A percentile compares a stretch with the other conserved stretches of the same genome.
These are phyloP conservation scores for Megalops cyprinoides DNA, from an alignment of 2,797 vertebrate genomes.

Conservation along the genomic window DNA sequence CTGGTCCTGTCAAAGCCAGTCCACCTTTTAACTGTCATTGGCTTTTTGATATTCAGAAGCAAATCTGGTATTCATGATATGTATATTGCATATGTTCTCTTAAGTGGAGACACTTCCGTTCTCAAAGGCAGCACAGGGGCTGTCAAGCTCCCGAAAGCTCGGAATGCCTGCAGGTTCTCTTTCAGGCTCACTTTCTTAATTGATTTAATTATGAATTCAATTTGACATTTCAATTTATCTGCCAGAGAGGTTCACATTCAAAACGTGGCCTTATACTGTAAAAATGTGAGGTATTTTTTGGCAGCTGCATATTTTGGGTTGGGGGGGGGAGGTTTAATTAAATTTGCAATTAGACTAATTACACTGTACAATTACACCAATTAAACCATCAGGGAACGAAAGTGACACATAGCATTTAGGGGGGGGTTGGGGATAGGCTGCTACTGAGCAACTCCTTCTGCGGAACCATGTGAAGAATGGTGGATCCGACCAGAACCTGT, in stretches of 20 bases:
- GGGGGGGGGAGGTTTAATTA: neutral
- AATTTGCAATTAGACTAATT: neutral
- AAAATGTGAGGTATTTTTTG: neutral
- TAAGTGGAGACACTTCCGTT: neutral
- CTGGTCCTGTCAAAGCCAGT: no score
- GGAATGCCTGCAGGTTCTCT: no score
- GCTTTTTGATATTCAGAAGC: neutral
- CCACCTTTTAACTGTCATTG: neutral
- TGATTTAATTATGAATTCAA: neutral
- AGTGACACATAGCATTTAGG: neutral
- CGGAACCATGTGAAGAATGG: neutral
- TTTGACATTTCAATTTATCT: neutral
- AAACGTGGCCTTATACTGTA: neutral
- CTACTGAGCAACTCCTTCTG: neutral
- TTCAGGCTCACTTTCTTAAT: neutral
- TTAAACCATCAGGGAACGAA: neutral
- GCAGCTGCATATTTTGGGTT: neutral
- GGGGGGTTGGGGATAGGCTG: neutral
- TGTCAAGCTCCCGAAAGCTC: no score
- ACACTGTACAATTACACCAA: no score
- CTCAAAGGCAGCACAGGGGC: neutral
- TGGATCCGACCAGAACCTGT: neutral
- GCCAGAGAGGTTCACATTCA: neutral
- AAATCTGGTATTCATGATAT: neutral
- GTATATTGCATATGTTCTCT: neutral